phyloP scores from a whole-genome alignment of 2,797 vertebrate species.

The Labroides dimidiatus region DNA sequence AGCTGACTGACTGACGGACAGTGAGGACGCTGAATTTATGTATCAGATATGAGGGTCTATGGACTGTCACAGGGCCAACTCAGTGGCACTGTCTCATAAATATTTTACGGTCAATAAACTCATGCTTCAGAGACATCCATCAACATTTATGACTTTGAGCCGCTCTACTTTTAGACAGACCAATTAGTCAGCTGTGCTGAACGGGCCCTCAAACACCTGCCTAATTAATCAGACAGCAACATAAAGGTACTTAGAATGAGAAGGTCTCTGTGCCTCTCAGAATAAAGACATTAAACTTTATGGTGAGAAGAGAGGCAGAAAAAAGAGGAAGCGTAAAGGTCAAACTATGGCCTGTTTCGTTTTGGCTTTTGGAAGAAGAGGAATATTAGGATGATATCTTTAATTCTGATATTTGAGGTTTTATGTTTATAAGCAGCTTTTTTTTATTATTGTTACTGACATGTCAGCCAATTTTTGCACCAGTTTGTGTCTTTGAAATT shows the following conservation, averaged over 20 bases:
- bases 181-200: slow-evolving; percentile 34
- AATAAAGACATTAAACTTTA: background rate
- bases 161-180: slow-evolving; percentile 22
- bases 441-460: background rate
- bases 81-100: slow-evolving; percentile 50
- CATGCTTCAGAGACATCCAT: slow-evolving; percentile 24
- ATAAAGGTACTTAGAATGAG: background rate
- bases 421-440: no score
- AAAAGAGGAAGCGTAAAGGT: background rate
- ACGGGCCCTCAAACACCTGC: slow-evolving; percentile 17
- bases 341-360: background rate
- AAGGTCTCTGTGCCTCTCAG: background rate
- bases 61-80: slow-evolving; percentile 13
- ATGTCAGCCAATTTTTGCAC: no score
- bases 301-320: background rate
- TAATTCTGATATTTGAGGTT: background rate
- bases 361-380: background rate
- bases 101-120: slow-evolving; percentile 60
- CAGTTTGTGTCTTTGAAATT: no score
- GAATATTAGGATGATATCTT: no score
- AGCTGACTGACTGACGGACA: background rate
- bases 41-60: slow-evolving; percentile 1
- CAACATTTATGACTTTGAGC: slow-evolving; percentile 27
- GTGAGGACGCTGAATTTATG: background rate
- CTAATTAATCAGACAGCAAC: background rate